Evolutionary conservation across 2,797 vertebrate genomes (phyloP).

Genomic region (Hydrophis major): DNA sequence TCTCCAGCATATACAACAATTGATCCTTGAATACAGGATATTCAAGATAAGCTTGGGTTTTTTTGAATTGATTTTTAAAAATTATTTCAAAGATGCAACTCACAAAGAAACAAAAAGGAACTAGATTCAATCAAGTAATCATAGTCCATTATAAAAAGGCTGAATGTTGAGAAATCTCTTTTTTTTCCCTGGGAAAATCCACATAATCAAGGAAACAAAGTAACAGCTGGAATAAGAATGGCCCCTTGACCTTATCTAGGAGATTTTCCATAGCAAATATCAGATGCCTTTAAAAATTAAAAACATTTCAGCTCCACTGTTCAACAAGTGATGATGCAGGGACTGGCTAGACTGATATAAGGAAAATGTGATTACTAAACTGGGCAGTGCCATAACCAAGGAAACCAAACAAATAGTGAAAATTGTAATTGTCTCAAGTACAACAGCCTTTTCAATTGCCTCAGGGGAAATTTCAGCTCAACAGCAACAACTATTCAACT

Average conservation of each 20-base stretch:
- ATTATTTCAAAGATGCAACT: slow-evolving; percentile 39
- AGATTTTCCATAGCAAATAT: background rate
- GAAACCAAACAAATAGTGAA: slow-evolving; percentile 67
- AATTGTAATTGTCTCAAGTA: slow-evolving; percentile 30
- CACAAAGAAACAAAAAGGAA: background rate
- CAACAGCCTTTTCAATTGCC: slow-evolving; percentile 39
- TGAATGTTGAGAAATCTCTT: background rate
- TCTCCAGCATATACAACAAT: background rate
- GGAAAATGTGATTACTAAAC: slow-evolving; percentile 62
- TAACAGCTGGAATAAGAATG: background rate
- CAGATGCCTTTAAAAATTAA: background rate
- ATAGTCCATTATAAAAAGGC: background rate
- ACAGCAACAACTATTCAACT: slow-evolving; percentile 20
- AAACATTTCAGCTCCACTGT: background rate
- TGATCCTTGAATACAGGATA: background rate
- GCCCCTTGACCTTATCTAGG: background rate
- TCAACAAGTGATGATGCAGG: slow-evolving; percentile 17
- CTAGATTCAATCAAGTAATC: slow-evolving; percentile 2
- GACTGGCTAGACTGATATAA: slow-evolving; percentile 25
- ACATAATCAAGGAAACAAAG: background rate
- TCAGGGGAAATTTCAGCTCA: slow-evolving; percentile 12
- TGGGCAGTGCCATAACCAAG: slow-evolving; percentile 59
- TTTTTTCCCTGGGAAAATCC: background rate
- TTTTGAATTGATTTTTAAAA: slow-evolving; percentile 54
- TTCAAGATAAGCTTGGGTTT: slow-evolving; percentile 35